Evolutionary conservation across 1,140 invertebrate species (phyloP), one percentile per base, ranked within the genome.

Genomic region (Leptinotarsa undecemlineata): DNA sequence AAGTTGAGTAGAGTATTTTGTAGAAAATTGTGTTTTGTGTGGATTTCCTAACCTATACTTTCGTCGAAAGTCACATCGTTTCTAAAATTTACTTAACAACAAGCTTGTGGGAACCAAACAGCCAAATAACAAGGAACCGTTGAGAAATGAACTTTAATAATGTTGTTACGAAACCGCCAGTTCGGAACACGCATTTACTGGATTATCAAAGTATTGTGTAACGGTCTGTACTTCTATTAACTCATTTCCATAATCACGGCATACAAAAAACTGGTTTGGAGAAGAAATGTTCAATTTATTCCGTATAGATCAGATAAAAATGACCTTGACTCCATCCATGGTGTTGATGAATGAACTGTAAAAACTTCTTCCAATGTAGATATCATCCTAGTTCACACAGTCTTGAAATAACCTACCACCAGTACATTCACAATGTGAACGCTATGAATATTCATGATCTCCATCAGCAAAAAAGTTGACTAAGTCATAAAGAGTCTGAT

Each of bases 311-410:
- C 51, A 57, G 51, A 57, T 57, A 19, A 57, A 57, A 19, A 57
- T 57, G 51, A 17, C 51, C 51, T 57, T 57, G 51, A 57, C 51
- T 57, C n/a, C 51, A n/a, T 17, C n/a, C 51, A 19, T 17, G n/a
- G 33, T 42, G 33, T 42, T 57, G 15, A 57, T 57, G 51, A 57
- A 57, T 57, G 51, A 57, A 57, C 51, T 57, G 51, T 57, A 57
- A 57, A 57, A 57, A 57, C 51, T 57, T 57, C 51, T 57, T 57
- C 6, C 51, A 57, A 19, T 17, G 51, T 57, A 57, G 15, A 57
- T 14, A 4, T 19, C 51, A 17, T 57, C 13, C 51, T 57, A 57
- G 51, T 17, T 57, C n/a, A 57, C 51, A 19, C 14, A 57, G 51
- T 17, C 51, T 57, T 57, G 51, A 57, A n/a, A 57, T 57, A 57